Percentiles rank a stretch among this genome's conserved stretches.
Conservation (phyloP, 2,888 invertebrate genomes). For the Andrena camellia region DNA sequence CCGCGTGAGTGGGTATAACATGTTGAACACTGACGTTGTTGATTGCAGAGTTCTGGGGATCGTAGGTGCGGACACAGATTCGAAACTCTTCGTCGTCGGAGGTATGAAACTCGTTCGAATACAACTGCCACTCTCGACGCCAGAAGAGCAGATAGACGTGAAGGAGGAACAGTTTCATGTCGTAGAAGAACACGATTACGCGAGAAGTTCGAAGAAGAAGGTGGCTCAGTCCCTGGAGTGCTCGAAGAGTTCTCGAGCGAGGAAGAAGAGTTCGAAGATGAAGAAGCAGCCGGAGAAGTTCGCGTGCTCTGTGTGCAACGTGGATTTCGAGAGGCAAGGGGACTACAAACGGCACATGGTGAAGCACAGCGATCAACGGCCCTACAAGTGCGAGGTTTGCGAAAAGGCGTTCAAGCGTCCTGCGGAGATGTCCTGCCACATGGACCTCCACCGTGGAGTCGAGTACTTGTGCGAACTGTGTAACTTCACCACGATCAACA, state of each 20-base stretch:
- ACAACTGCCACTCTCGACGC: not conserved
- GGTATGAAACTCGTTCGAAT: not conserved
- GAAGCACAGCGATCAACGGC: conserved; percentile 46
- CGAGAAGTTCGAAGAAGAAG: not conserved
- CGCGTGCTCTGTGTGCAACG: conserved; percentile 27
- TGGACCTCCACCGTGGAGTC: conserved; percentile 46
- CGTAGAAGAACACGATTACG: not conserved
- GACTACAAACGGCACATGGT: conserved; percentile 41
- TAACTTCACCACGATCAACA: conserved; percentile 22
- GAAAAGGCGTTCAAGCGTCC: conserved; percentile 63
- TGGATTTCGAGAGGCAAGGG: not conserved
- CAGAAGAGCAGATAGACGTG: not conserved
- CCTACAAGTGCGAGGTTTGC: conserved; percentile 65
- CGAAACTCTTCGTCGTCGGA: not conserved
- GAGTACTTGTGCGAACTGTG: conserved; percentile 64
- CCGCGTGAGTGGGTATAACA: conserved; percentile 24
- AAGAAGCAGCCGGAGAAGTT: not conserved
- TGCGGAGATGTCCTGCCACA: conserved; percentile 59
- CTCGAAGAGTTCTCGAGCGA: not conserved
- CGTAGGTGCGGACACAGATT: conserved; percentile 9
- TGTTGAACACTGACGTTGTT: conserved; percentile 60
- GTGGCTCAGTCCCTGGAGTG: not conserved
- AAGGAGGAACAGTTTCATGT: not conserved
- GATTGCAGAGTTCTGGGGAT: conserved; percentile 51
- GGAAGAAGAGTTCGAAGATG: not conserved